phyloP scores from a whole-genome alignment of 1,140 invertebrate genomes.

The Gryllus bimaculatus region DNA sequence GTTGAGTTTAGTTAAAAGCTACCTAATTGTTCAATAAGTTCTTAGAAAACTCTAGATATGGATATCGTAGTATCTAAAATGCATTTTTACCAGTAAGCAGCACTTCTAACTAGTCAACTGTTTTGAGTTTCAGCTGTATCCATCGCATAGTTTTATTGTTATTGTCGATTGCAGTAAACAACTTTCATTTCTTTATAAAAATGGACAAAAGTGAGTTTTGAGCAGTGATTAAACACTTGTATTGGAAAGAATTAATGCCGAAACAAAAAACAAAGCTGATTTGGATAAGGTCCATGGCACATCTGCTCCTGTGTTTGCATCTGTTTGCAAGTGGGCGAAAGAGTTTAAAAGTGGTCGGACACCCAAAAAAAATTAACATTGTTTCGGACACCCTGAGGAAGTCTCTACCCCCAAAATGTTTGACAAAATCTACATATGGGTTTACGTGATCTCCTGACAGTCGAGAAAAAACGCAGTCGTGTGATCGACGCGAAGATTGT shows the following conservation, averaged over 20 bases:
- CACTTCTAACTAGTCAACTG: not conserved
- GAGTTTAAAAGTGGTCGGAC: not conserved
- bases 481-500: slow-evolving; percentile 7
- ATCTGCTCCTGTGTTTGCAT: too few species aligned
- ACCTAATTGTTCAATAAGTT: slow-evolving; percentile 20
- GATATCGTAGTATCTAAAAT: slow-evolving; percentile 12
- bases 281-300: not conserved
- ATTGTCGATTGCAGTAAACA: not conserved
- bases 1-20: too few species aligned
- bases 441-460: not conserved
- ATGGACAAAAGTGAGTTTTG: not conserved
- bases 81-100: not conserved
- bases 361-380: not conserved
- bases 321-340: too few species aligned
- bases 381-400: not conserved
- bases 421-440: not conserved
- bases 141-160: not conserved
- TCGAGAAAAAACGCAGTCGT: slow-evolving; percentile 13
- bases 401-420: not conserved
- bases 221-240: not conserved
- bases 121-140: too few species aligned
- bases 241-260: not conserved
- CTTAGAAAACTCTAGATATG: slow-evolving; percentile 16
- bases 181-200: not conserved
- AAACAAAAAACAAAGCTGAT: not conserved